These are phyloP conservation scores for Pygoscelis adeliae DNA, from an alignment of 2,113 vertebrate species.

Conservation along the genomic window DNA sequence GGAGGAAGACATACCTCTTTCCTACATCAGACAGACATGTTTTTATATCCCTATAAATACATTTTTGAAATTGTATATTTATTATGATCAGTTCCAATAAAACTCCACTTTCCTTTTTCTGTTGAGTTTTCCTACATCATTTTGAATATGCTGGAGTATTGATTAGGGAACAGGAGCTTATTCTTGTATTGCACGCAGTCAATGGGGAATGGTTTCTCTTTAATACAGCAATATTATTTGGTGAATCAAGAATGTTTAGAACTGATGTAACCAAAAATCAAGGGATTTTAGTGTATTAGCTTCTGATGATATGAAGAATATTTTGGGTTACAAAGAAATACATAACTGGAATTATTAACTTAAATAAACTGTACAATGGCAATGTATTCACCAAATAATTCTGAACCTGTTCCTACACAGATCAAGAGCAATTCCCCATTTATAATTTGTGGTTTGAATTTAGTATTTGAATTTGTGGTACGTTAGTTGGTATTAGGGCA, in stretches of 20 bases:
- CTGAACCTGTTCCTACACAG: neutral
- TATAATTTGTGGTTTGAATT: neutral
- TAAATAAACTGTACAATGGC: neutral
- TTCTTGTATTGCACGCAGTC: neutral
- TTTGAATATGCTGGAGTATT: neutral
- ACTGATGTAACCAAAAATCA: neutral
- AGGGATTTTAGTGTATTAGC: neutral
- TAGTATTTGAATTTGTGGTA: neutral
- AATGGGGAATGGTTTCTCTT: neutral
- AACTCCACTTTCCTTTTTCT: neutral
- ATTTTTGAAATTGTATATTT: neutral
- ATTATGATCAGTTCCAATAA: neutral
- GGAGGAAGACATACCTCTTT: neutral
- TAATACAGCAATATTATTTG: neutral
- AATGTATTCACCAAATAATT: neutral
- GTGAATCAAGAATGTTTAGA: neutral
- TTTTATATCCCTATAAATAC: neutral
- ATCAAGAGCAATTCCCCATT: neutral
- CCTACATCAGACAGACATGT: neutral
- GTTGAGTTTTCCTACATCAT: neutral
- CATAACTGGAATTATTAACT: neutral
- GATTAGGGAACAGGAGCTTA: neutral
- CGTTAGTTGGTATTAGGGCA: neutral
- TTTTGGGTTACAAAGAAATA: neutral
- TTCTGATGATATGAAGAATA: neutral